Evolutionary conservation across 2,113 vertebrate species (phyloP), one percentile per base, ranked within the genome.

Genomic region (Progne subis): DNA sequence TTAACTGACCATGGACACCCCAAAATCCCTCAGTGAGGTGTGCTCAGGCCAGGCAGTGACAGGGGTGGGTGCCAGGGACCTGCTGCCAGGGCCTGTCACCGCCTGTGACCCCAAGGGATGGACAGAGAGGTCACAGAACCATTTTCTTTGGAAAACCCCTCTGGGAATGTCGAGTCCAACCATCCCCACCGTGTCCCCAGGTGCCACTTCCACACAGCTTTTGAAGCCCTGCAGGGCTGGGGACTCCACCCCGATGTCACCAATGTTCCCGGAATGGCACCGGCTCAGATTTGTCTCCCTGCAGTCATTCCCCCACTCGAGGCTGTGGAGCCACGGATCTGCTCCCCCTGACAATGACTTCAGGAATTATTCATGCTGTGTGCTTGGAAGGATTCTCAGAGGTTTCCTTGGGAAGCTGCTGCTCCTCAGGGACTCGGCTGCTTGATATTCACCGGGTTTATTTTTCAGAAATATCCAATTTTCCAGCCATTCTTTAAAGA

Each of bases 31-130:
- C 46, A 11, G 46, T 46, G 46, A 10, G 9, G 19, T 41, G 37
- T 37, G 37, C 37, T 37, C 55, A 50, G 49, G 14, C 49, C 49
- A 50, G 23, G 61, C 23, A 24, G n/a, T 5, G 18, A 1, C 3
- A 5, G 57, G 31, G 41, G 31, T 39, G 3, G 6, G 3, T 37
- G 37, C 37, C 37, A 37, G 37, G 37, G 37, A 37, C 37, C 37
- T 37, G 37, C 37, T 13, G 18, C 20, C 0, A 7, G 17, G 46
- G 6, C 14, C 32, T 20, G 24, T 18, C 19, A 2, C 41, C 9
- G 0, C 17, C 34, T 2, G 0, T 13, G 50, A 41, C 49, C 67
- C 55, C 8, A 0, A 0, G 13, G 34, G 39, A 25, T 1, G 43
- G n/a, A 12, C 59, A 60, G 18, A 18, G 49, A 8, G 25, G 21